A percentile compares a stretch with the other conserved stretches of the same genome.
These are phyloP conservation scores for Hoplostethus mediterraneus DNA, from an alignment of 2,797 vertebrate genomes.

Conservation along the genomic window DNA sequence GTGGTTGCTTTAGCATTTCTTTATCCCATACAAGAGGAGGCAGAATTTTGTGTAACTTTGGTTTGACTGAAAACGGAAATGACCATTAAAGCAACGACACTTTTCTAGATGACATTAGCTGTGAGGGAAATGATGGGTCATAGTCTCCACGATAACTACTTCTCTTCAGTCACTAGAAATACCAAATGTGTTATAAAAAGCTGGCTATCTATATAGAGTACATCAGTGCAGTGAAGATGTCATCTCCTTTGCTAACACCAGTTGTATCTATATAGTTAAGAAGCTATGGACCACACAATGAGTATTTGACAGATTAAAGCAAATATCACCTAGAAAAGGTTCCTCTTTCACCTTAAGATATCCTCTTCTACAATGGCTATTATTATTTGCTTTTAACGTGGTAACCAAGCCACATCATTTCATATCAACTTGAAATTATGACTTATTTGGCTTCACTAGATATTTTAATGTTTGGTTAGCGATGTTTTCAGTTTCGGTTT, in stretches of 20 bases:
- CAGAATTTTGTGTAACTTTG: conserved; percentile 99
- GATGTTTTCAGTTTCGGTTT: conserved; percentile 93
- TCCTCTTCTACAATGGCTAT: conserved; percentile 97
- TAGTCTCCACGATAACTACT: conserved; percentile 50
- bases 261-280: conserved; percentile 56
- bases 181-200: conserved; percentile 70
- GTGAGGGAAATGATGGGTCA: conserved; percentile 58
- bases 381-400: conserved; percentile 95
- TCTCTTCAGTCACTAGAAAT: conserved; percentile 59
- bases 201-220: conserved; percentile 61
- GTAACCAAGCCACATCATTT: conserved; percentile 98
- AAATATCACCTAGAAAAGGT: conserved; percentile 85
- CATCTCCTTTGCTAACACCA: conserved; percentile 40
- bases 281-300: conserved; percentile 69
- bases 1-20: conserved; percentile 89
- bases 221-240: conserved; percentile 32
- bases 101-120: conserved; percentile 85
- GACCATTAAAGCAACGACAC: conserved; percentile 89
- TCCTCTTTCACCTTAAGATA: conserved; percentile 80
- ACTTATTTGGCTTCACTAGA: conserved; percentile 99
- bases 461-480: conserved; percentile 99
- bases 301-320: conserved; percentile 78
- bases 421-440: conserved; percentile 98
- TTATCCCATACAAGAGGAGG: conserved; percentile 98
- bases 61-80: conserved; percentile 98